phyloP scores from a whole-genome alignment of 2,113 vertebrate species.

The Ginglymostoma cirratum region DNA sequence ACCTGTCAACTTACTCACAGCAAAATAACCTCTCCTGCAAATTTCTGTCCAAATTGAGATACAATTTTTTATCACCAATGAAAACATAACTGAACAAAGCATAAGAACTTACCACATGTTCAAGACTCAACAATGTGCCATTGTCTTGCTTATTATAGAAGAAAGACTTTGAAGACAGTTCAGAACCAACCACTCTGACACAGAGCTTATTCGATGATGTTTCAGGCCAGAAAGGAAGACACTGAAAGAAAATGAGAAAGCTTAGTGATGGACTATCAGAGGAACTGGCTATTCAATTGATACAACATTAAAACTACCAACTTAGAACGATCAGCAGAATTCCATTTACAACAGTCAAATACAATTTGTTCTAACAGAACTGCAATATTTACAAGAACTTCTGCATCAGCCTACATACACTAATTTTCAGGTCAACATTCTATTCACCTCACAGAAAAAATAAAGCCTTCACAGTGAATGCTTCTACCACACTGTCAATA shows the following conservation, averaged over 20 bases:
- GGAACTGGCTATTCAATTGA: not conserved
- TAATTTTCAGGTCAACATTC: not conserved
- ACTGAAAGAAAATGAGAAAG: constrained; percentile 56
- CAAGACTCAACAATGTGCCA: constrained; percentile 77
- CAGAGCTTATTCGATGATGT: constrained; percentile 70
- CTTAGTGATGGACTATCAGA: not conserved
- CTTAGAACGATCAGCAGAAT: not conserved
- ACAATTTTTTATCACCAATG: not conserved
- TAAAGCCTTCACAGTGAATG: not conserved
- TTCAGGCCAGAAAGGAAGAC: constrained; percentile 93
- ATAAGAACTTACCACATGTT: constrained; percentile 62
- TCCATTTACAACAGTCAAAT: not conserved
- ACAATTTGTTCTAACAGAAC: not conserved
- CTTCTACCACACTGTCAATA: not conserved
- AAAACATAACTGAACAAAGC: not conserved
- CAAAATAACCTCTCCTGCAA: not conserved
- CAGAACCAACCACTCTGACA: constrained; percentile 73
- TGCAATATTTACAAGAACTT: not conserved
- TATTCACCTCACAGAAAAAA: not conserved
- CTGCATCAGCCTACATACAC: not conserved
- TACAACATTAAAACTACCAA: not conserved
- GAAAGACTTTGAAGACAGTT: constrained; percentile 70
- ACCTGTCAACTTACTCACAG: not conserved
- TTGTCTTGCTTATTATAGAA: constrained; percentile 77
- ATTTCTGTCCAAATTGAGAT: not conserved